phyloP scores from a whole-genome alignment of 2,797 vertebrate genomes.

The Acipenser transmontanus region DNA sequence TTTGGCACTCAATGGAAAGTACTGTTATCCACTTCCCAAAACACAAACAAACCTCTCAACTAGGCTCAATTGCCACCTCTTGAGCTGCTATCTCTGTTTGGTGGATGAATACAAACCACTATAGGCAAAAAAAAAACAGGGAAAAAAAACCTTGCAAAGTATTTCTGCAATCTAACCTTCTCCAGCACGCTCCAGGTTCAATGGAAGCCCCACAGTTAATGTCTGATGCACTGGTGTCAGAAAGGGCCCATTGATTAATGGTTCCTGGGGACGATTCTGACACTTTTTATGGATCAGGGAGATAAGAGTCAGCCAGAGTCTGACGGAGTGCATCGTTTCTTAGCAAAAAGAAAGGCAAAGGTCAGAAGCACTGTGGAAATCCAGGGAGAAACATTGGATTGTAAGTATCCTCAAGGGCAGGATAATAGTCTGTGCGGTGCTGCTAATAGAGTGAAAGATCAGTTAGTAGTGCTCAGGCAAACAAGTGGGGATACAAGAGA shows the following conservation, averaged over 20 bases:
- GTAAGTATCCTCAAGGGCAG: constrained; percentile 29
- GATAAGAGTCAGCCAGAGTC: constrained; percentile 41
- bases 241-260: constrained; percentile 48
- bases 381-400: constrained; percentile 30
- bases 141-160: neutral
- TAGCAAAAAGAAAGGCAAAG: constrained; percentile 41
- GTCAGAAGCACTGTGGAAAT: constrained; percentile 40
- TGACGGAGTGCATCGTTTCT: constrained; percentile 30
- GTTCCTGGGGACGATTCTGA: constrained; percentile 46
- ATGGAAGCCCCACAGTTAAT: constrained; percentile 27
- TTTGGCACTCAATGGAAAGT: no score
- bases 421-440: constrained; percentile 35
- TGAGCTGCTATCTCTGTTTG: no score
- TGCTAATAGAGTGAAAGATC: constrained; percentile 33
- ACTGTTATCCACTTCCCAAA: no score
- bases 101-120: no score
- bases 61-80: no score
- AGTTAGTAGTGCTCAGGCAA: constrained; percentile 25
- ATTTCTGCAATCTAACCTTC: neutral
- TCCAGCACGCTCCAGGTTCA: constrained; percentile 38
- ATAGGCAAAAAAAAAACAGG: neutral
- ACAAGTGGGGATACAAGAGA: constrained; percentile 33
- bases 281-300: constrained; percentile 52
- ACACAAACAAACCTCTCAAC: no score
- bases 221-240: constrained; percentile 44